Evolutionary conservation across 2,113 vertebrate species (phyloP), one percentile per base, ranked within the genome.

Genomic region (Alces alces): DNA sequence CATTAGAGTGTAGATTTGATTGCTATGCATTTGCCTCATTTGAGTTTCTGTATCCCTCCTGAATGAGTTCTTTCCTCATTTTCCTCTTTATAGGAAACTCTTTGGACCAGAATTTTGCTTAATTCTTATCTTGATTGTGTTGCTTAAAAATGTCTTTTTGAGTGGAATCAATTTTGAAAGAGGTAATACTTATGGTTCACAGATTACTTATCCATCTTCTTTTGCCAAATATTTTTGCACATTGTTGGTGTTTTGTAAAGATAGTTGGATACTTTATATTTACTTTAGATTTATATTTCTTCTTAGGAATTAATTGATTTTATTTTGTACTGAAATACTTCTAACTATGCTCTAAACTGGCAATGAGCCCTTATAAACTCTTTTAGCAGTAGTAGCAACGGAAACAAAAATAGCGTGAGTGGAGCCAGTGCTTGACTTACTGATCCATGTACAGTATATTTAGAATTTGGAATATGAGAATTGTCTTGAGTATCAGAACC

Each of bases 251-350:
- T 85, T 89, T 94, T 91, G 10, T 93, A 33, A 83, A 80, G 54
- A 52, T n/a, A 79, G 50, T 64, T 87, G 89, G 95, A 57, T 87
- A 87, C 84, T 50, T 50, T 14, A 50, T 50, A 14, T 50, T 50
- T 50, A 13, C 47, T 50, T 95, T 91, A 93, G 82, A n/a, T 6
- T 98, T 98, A 86, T 66, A 95, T 86, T 60, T 90, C 91, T 97
- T 86, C 87, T 96, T 70, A 30, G 70, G 61, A 0, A 92, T 93
- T 89, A 89, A 73, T 96, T 39, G 61, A 82, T 97, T 98, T 96
- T 92, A 86, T 97, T 97, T 98, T 89, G 6, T 92, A 86, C 88
- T 96, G 94, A 92, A 85, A 45, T 88, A 73, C 93, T 92, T 87
- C 78, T 95, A 12, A 73, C 55, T 82, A 17, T 96, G 93, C 97